Evolutionary conservation across 2,888 invertebrate species (phyloP).

Genomic region (Theristus sp.): DNA sequence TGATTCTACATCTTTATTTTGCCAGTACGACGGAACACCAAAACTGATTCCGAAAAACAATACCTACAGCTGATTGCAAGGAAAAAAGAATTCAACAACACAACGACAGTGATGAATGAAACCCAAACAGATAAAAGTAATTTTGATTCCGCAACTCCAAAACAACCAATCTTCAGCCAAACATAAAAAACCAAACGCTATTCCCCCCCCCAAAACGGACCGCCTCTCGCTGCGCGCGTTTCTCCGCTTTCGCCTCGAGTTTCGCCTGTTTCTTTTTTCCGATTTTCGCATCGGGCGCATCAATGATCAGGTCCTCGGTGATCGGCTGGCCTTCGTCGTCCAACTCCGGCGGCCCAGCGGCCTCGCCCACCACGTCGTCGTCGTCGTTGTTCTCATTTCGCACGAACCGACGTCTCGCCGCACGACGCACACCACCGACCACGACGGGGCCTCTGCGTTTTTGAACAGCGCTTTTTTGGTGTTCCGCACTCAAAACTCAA

Average conservation of each 20-base stretch:
- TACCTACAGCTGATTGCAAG: no score
- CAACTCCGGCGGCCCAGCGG: no score
- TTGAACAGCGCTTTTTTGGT: neutral
- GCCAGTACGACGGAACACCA: no score
- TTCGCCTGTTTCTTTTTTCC: slow-evolving; percentile 27
- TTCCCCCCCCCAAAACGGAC: no score
- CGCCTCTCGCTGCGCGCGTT: slow-evolving; percentile 18
- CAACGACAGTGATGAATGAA: no score
- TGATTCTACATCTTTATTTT: no score
- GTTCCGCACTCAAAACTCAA: neutral
- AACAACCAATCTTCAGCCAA: neutral
- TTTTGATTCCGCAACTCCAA: neutral
- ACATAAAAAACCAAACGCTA: neutral
- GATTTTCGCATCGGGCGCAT: slow-evolving; percentile 12
- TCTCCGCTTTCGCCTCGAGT: slow-evolving; percentile 24
- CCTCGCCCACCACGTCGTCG: neutral
- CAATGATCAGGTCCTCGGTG: neutral
- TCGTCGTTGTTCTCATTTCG: neutral
- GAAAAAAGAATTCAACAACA: no score
- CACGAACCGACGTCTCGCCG: neutral
- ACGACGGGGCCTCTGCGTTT: neutral
- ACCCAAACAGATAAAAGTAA: neutral
- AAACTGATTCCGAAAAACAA: no score
- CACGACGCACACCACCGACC: neutral
- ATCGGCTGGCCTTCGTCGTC: neutral